These are phyloP conservation scores for Menidia menidia DNA, from an alignment of 2,797 vertebrate species.

Conservation along the genomic window DNA sequence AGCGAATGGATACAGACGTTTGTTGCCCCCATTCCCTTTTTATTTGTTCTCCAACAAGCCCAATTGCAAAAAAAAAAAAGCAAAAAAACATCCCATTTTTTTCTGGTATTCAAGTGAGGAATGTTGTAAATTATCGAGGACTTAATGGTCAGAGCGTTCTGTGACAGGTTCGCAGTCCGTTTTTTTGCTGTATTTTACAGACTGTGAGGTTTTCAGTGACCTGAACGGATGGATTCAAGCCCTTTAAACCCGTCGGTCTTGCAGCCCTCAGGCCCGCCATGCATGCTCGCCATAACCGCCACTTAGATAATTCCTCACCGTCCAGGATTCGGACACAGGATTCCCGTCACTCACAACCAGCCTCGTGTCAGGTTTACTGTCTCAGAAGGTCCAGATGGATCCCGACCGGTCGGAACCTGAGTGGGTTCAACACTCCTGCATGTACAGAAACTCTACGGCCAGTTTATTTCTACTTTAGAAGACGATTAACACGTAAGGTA, in stretches of 20 bases:
- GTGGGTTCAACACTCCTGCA: conserved; percentile 4
- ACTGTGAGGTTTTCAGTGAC: conserved; percentile 33
- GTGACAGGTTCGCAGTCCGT: conserved; percentile 21
- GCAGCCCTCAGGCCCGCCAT: conserved; percentile 58
- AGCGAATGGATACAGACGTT: conserved; percentile 39
- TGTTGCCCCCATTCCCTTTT: conserved; percentile 41
- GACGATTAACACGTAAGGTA: conserved; percentile 16
- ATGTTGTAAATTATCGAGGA: conserved; percentile 31
- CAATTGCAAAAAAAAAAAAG: conserved; percentile 72
- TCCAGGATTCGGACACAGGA: conserved; percentile 27
- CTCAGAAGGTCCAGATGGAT: conserved; percentile 38
- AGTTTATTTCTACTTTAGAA: conserved; percentile 35
- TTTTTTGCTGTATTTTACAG: conserved; percentile 27
- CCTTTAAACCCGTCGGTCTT: conserved; percentile 65
- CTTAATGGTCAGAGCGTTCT: conserved; percentile 27
- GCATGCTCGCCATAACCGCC: conserved; percentile 59
- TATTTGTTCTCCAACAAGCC: conserved; percentile 64
- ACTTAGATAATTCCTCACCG: conserved; percentile 34
- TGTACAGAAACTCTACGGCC: conserved; percentile 31
- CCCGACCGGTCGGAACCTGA: conserved; percentile 6
- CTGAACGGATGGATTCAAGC: conserved; percentile 32
- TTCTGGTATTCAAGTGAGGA: conserved; percentile 28
- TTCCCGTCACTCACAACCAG: conserved; percentile 24
- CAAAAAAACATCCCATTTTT: conserved; percentile 50
- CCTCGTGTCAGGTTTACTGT: conserved; percentile 38